phyloP scores from a whole-genome alignment of 2,888 invertebrate genomes.

The Hemistola chrysoprasaria region DNA sequence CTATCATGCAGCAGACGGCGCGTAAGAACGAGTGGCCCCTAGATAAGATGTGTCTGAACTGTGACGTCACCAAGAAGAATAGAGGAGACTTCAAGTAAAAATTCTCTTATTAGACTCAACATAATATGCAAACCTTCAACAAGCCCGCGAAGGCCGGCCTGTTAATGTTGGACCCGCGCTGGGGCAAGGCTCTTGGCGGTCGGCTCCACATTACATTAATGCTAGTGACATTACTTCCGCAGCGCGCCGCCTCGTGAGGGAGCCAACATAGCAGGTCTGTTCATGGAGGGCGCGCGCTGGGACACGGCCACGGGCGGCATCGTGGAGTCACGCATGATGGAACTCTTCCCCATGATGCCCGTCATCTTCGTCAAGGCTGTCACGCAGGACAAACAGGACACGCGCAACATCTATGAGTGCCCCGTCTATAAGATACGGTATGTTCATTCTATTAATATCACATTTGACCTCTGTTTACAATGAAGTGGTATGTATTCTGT shows the following conservation, averaged over 20 bases:
- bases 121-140: no score
- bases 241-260: constrained; percentile 94
- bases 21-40: constrained; percentile 97
- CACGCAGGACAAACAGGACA: constrained; percentile 94
- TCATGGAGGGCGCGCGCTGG: constrained; percentile 98
- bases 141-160: background rate
- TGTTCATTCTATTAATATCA: no score
- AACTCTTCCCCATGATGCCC: constrained; percentile 94
- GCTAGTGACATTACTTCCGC: background rate
- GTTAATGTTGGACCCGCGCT: background rate
- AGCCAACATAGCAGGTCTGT: constrained; percentile 93
- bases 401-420: constrained; percentile 93
- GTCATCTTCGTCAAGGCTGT: constrained; percentile 94
- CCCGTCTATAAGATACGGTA: constrained; percentile 95
- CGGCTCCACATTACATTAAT: no score
- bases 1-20: constrained; percentile 98
- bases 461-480: no score
- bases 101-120: no score
- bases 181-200: no score
- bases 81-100: constrained; percentile 91
- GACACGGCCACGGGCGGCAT: constrained; percentile 90
- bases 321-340: constrained; percentile 92
- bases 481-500: background rate
- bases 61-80: constrained; percentile 95
- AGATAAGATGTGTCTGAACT: constrained; percentile 97